Evolutionary conservation across 2,888 invertebrate species (phyloP).

Genomic region (Ichneumoninae sp.): DNA sequence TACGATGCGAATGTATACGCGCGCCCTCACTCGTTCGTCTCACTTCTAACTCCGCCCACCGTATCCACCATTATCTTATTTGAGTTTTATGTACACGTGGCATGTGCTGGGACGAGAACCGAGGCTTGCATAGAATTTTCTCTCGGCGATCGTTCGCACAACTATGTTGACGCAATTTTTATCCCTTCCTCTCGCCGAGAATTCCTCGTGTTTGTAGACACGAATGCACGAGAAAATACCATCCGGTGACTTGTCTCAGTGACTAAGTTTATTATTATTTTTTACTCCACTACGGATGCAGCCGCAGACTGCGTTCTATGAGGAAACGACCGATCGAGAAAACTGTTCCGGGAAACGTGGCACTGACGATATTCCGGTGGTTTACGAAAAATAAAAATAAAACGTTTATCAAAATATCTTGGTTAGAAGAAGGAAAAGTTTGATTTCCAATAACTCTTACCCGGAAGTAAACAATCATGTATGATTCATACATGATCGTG

Average conservation of each 20-base stretch:
- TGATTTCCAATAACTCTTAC: neutral
- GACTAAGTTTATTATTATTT: slow-evolving; percentile 5
- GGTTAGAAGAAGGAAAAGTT: neutral
- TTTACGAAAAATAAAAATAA: neutral
- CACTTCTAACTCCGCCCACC: slow-evolving; percentile 51
- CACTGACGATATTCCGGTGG: neutral
- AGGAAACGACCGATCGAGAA: neutral
- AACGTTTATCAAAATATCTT: neutral
- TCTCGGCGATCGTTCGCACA: slow-evolving; percentile 28
- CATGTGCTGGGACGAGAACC: slow-evolving; percentile 1
- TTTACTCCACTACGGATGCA: too few relatives aligned
- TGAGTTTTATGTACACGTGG: slow-evolving; percentile 4
- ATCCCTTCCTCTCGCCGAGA: neutral
- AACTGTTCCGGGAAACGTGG: neutral
- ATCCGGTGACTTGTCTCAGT: slow-evolving; percentile 14
- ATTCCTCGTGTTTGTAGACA: neutral
- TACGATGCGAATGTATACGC: slow-evolving; percentile 64
- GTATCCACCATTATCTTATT: slow-evolving; percentile 17
- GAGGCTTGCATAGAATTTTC: slow-evolving; percentile 27
- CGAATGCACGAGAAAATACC: slow-evolving; percentile 23
- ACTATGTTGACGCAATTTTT: slow-evolving; percentile 22
- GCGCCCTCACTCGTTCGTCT: slow-evolving; percentile 38
- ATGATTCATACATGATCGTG: neutral
- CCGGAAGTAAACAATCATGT: neutral
- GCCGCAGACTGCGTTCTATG: neutral